phyloP scores from a whole-genome alignment of 2,797 vertebrate species.

The Gouania willdenowi region DNA sequence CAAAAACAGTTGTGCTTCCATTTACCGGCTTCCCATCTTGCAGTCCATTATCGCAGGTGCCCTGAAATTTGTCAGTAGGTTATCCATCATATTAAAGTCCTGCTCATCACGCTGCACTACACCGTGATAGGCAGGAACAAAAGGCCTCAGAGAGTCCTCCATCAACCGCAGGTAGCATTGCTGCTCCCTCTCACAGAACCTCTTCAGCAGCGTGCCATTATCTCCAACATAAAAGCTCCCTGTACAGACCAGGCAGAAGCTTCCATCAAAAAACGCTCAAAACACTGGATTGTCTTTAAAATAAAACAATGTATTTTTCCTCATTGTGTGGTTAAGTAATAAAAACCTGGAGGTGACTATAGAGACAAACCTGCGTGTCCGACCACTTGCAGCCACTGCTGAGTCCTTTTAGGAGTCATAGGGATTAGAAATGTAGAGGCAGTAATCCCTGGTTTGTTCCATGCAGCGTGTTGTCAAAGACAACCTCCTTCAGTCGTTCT shows the following conservation, averaged over 20 bases:
- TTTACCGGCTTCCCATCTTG: constrained; percentile 86
- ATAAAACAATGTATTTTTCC: too few relatives aligned
- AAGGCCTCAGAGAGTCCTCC: constrained; percentile 64
- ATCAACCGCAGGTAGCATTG: constrained; percentile 71
- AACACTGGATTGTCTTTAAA: too few relatives aligned
- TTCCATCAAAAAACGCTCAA: too few relatives aligned
- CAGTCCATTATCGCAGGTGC: constrained; percentile 88
- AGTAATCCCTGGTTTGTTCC: constrained; percentile 75
- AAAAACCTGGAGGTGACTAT: neutral
- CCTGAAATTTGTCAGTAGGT: constrained; percentile 80
- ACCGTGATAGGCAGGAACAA: constrained; percentile 77
- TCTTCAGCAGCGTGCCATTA: constrained; percentile 72
- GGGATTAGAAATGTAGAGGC: constrained; percentile 72
- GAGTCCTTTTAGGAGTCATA: constrained; percentile 73
- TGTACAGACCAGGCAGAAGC: constrained; percentile 15
- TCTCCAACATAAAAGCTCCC: constrained; percentile 72
- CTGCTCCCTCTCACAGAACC: constrained; percentile 68
- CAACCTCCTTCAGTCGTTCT: constrained; percentile 14
- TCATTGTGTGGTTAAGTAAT: neutral
- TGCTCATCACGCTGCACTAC: constrained; percentile 74
- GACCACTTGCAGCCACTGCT: constrained; percentile 83
- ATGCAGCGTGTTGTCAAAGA: constrained; percentile 68
- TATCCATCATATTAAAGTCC: constrained; percentile 86
- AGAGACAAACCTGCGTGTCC: constrained; percentile 80
- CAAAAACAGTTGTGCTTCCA: neutral